Conservation (phyloP, 1,140 invertebrate species). For the Cydia pomonella region DNA sequence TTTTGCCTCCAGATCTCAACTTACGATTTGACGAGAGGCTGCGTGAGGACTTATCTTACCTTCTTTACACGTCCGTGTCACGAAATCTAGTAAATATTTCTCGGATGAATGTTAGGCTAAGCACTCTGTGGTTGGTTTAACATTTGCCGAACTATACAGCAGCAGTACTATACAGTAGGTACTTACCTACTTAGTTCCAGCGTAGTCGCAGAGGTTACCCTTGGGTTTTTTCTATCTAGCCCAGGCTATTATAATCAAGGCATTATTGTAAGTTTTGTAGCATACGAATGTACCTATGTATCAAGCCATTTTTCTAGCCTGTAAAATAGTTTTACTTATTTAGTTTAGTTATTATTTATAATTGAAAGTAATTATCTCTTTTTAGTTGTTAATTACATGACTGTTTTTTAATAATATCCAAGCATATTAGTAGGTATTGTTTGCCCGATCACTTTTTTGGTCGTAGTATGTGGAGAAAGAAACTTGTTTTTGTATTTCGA, state of each 20-base stretch:
- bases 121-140: no score
- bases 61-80: no score
- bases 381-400: not conserved
- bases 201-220: not conserved
- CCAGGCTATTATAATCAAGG: not conserved
- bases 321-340: conserved; percentile 6
- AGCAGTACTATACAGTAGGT: not conserved
- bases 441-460: not conserved
- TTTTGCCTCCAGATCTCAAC: not conserved
- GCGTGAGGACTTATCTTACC: no score
- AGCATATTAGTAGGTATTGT: not conserved
- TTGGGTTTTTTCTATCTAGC: not conserved
- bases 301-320: conserved; percentile 28
- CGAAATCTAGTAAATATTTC: not conserved
- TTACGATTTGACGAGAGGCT: not conserved
- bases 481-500: not conserved
- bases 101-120: no score
- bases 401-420: not conserved
- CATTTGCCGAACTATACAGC: no score
- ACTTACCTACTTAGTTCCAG: not conserved
- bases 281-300: conserved; percentile 10
- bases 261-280: not conserved
- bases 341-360: conserved; percentile 24
- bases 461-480: not conserved
- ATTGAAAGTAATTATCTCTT: conserved; percentile 2